phyloP scores from a whole-genome alignment of 2,797 vertebrate species.

The Parotocinclus haroldoi region DNA sequence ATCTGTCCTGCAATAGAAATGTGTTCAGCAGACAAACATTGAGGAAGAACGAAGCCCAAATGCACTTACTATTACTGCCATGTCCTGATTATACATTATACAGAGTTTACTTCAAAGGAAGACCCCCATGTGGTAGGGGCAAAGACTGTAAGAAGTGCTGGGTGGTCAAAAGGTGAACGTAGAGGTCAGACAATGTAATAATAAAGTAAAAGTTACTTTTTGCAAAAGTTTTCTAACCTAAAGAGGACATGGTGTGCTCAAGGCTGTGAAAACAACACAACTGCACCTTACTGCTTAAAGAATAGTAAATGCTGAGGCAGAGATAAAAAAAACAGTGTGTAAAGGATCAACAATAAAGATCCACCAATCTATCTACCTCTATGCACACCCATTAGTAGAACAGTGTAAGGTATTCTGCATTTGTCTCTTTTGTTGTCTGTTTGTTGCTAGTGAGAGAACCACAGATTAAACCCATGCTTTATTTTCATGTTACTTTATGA shows the following conservation, averaged over 20 bases:
- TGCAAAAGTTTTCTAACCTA: not conserved
- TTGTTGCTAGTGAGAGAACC: too few relatives aligned
- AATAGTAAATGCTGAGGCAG: too few relatives aligned
- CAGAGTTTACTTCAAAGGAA: conserved; percentile 39
- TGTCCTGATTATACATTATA: conserved; percentile 31
- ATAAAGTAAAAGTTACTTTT: conserved; percentile 15
- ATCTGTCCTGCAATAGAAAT: conserved; percentile 33
- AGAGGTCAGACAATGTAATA: conserved; percentile 39
- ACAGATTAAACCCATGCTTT: too few relatives aligned
- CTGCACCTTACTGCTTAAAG: too few relatives aligned
- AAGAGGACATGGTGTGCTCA: conserved; percentile 22
- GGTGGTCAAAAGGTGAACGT: conserved; percentile 42
- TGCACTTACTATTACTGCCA: conserved; percentile 26
- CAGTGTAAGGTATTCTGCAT: too few relatives aligned
- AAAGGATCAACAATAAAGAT: too few relatives aligned
- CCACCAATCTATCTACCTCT: too few relatives aligned
- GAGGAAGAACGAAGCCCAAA: conserved; percentile 3
- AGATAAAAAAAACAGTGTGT: too few relatives aligned
- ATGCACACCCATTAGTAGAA: too few relatives aligned
- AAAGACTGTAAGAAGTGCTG: conserved; percentile 34
- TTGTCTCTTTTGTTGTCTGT: too few relatives aligned
- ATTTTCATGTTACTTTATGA: too few relatives aligned
- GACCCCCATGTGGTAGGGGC: conserved; percentile 19
- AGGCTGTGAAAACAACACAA: conserved; percentile 1
- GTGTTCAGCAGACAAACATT: conserved; percentile 15